Percentiles rank a stretch among this genome's conserved stretches.
These are phyloP conservation scores for Pomacea canaliculata DNA, from an alignment of 2,888 invertebrate species.

Conservation along the genomic window DNA sequence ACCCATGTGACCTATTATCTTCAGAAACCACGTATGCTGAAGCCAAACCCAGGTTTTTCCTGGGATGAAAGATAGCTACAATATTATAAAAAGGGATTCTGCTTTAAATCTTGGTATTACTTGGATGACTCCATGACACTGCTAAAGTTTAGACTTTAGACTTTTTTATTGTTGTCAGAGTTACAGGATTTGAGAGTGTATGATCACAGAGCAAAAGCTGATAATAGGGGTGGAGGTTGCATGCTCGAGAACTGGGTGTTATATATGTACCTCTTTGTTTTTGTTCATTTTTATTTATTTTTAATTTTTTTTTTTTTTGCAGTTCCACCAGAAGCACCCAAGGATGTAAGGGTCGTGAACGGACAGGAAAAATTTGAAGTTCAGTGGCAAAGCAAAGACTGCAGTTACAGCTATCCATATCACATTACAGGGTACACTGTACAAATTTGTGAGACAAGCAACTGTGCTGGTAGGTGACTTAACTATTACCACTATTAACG, in stretches of 20 bases:
- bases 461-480: conserved; percentile 4
- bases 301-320: background rate
- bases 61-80: too few relatives aligned
- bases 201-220: too few relatives aligned
- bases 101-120: too few relatives aligned
- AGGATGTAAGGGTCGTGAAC: background rate
- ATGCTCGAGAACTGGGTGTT: background rate
- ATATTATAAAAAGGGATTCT: too few relatives aligned
- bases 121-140: too few relatives aligned
- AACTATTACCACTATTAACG: too few relatives aligned
- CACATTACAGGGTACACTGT: background rate
- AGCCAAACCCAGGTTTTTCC: too few relatives aligned
- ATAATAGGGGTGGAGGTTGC: background rate
- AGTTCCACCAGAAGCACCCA: background rate
- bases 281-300: background rate
- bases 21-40: too few relatives aligned
- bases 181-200: too few relatives aligned
- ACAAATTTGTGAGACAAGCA: background rate
- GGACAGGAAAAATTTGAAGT: background rate
- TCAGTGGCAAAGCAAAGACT: background rate
- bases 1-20: too few relatives aligned
- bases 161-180: too few relatives aligned
- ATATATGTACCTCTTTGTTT: background rate
- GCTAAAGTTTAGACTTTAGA: too few relatives aligned
- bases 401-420: conserved; percentile 3